phyloP scores from a whole-genome alignment of 2,113 vertebrate species.

The Myotis davidii region DNA sequence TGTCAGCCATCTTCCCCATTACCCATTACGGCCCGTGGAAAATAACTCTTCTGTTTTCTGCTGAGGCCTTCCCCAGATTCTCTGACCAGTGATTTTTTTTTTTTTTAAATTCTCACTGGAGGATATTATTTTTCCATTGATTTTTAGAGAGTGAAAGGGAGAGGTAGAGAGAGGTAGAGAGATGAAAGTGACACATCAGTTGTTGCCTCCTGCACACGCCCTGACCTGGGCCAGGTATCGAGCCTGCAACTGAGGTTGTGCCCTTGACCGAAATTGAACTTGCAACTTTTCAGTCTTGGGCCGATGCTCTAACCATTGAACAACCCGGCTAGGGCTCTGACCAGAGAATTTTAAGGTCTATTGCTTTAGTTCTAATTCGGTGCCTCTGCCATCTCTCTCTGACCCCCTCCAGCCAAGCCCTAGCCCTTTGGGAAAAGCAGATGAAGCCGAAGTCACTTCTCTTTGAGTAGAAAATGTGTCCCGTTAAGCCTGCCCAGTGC shows the following conservation, averaged over 20 bases:
- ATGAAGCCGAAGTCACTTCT: constrained; percentile 63
- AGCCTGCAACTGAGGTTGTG: no score
- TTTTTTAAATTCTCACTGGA: no score
- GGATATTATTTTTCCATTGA: no score
- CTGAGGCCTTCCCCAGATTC: not conserved
- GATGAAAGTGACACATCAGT: no score
- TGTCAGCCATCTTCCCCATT: not conserved
- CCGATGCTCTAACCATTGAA: no score
- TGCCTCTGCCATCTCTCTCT: constrained; percentile 20
- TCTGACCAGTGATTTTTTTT: constrained; percentile 49
- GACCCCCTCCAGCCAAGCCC: not conserved
- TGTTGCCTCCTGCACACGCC: no score
- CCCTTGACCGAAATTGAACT: no score
- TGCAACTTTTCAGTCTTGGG: no score
- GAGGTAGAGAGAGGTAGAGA: no score
- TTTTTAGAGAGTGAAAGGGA: no score
- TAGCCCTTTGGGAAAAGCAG: not conserved
- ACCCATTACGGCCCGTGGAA: not conserved
- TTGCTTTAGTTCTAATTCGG: constrained; percentile 56
- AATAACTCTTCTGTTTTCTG: not conserved
- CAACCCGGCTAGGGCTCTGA: not conserved
- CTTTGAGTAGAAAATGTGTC: constrained; percentile 53
- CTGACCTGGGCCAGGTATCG: no score
- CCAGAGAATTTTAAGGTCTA: constrained; percentile 48
- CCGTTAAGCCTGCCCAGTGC: not conserved